Evolutionary conservation across 1,140 invertebrate species (phyloP), one percentile per base, ranked within the genome.

Genomic region (Ladona fulva): DNA sequence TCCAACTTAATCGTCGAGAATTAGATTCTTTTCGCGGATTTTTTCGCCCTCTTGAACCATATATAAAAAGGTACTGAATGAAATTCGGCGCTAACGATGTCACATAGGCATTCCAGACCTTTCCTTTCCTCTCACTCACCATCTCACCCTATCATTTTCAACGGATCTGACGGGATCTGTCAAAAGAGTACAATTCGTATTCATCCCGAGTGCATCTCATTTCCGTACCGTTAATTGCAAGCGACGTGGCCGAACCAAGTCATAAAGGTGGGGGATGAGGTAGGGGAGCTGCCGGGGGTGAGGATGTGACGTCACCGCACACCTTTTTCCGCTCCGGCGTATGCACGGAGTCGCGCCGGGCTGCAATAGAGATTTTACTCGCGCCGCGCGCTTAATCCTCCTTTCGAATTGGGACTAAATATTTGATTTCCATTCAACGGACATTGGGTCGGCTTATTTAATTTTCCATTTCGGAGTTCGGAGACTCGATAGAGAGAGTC

Each of bases 161-260:
- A 12, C 52, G 16, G 52, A 66, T 66, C 14, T 66, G 52, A 66
- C 52, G 52, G 14, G 52, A 66, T 66, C 52, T 16, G 16, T 16
- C 52, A 66, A 66, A 66, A 66, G 52, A 66, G 52, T 66, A 66
- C 16, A 66, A 66, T 66, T 66, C 52, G 52, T 22, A 66, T 66
- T 66, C 52, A 22, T 16, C n/a, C 52, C 3, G 52, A 66, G 52
- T 66, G 52, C 52, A 66, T 66, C 52, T 66, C 52, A 66, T 66
- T 66, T 66, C 52, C 52, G 52, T 5, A 5, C 52, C 16, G 52
- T 22, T 66, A 66, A 66, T 66, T 66, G 52, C 52, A 22, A 66
- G 52, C 52, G 52, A 66, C n/a, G 52, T 16, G 3, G 52, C 52
- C 52, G 52, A 66, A 37, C 29, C 29, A 37, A 37, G 29, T 37